phyloP scores from a whole-genome alignment of 2,888 invertebrate genomes.

The Odiellus spinosus region DNA sequence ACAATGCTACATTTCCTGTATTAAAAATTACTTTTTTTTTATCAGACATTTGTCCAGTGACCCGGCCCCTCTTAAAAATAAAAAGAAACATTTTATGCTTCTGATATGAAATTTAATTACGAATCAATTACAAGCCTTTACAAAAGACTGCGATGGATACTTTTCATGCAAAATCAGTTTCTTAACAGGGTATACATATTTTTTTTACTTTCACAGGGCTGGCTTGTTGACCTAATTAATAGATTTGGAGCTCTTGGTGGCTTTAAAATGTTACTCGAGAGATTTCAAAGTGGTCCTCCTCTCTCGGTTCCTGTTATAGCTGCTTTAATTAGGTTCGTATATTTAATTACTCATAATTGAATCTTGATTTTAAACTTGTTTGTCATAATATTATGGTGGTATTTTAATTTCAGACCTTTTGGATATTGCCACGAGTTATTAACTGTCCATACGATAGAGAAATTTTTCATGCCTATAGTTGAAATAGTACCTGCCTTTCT shows the following conservation, averaged over 20 bases:
- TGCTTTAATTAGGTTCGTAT: slow-evolving; percentile 44
- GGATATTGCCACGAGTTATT: slow-evolving; percentile 81
- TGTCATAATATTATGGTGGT: no score
- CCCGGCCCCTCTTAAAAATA: no score
- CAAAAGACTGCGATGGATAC: no score
- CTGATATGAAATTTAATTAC: no score
- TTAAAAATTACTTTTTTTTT: no score
- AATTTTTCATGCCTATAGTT: slow-evolving; percentile 79
- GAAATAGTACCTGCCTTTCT: slow-evolving; percentile 77
- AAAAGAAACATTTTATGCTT: no score
- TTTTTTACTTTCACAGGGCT: no score
- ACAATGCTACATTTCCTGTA: no score
- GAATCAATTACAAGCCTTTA: no score
- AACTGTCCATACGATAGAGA: slow-evolving; percentile 73
- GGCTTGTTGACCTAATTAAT: slow-evolving; percentile 92
- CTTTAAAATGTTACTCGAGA: slow-evolving; percentile 64
- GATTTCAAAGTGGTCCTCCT: slow-evolving; percentile 58
- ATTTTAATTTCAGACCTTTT: slow-evolving; percentile 48
- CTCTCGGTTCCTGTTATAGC: slow-evolving; percentile 60
- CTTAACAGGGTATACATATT: no score
- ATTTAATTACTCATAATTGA: background rate
- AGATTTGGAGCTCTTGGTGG: slow-evolving; percentile 78
- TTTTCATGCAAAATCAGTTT: no score
- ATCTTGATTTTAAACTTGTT: slow-evolving; percentile 5
- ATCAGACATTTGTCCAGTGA: no score